Evolutionary conservation across 2,797 vertebrate species (phyloP).

Genomic region (Heteromormyrus szaboi): DNA sequence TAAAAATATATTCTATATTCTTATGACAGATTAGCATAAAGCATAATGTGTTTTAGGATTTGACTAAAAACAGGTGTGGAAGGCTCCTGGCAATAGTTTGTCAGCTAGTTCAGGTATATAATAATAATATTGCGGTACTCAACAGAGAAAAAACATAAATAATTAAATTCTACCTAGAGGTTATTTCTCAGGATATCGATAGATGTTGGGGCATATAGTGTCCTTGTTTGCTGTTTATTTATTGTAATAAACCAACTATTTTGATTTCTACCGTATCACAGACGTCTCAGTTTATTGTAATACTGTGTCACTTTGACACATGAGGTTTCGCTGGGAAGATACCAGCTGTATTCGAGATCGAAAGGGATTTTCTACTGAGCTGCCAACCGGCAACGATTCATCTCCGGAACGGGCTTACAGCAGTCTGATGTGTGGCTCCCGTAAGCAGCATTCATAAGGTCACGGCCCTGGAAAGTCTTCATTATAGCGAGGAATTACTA

Average conservation of each 20-base stretch:
- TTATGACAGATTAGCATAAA: neutral
- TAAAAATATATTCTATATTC: neutral
- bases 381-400: neutral
- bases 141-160: neutral
- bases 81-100: neutral
- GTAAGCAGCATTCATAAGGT: neutral
- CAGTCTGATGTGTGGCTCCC: neutral
- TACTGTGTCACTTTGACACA: neutral
- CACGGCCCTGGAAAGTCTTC: neutral
- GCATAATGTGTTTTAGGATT: neutral
- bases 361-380: neutral
- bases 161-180: neutral
- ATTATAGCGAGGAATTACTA: neutral
- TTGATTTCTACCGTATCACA: neutral
- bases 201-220: neutral
- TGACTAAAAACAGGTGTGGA: neutral
- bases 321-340: neutral
- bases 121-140: neutral
- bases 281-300: neutral
- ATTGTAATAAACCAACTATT: neutral
- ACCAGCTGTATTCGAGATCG: neutral
- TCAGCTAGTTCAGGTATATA: neutral
- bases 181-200: neutral
- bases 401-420: neutral
- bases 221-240: neutral